phyloP scores from a whole-genome alignment of 2,113 vertebrate species.

The Muntiacus reevesi region DNA sequence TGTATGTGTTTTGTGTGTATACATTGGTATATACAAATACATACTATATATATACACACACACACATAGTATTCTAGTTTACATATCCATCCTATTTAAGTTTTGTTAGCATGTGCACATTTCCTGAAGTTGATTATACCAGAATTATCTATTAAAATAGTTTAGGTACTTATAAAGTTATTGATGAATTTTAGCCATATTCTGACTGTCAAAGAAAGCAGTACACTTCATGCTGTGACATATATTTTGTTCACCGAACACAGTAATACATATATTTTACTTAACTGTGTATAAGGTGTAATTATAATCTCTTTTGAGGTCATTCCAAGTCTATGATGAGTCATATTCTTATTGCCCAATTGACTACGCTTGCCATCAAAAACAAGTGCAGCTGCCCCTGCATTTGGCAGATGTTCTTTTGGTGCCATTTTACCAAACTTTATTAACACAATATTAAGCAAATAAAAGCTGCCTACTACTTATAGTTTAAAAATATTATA shows the following conservation, averaged over 20 bases:
- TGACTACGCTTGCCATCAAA: background rate
- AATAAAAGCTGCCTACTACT: background rate
- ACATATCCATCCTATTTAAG: background rate
- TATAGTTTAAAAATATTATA: background rate
- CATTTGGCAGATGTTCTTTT: background rate
- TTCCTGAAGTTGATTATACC: slow-evolving; percentile 10
- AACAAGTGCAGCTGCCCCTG: background rate
- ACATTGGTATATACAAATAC: background rate
- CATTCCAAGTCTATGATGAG: background rate
- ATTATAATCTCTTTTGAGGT: background rate
- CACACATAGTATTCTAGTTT: background rate
- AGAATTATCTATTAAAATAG: background rate
- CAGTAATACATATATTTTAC: background rate
- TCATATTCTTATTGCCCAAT: background rate
- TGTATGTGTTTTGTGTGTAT: background rate
- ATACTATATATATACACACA: background rate
- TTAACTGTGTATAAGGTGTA: background rate
- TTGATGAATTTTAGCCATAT: background rate
- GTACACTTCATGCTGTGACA: background rate
- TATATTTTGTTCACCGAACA: background rate
- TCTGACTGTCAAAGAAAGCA: background rate
- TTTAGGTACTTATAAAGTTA: background rate
- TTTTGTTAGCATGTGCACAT: background rate
- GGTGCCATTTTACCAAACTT: background rate
- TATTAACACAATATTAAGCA: background rate